Conservation (phyloP, 2,888 invertebrate species). For the Harpalus rufipes region DNA sequence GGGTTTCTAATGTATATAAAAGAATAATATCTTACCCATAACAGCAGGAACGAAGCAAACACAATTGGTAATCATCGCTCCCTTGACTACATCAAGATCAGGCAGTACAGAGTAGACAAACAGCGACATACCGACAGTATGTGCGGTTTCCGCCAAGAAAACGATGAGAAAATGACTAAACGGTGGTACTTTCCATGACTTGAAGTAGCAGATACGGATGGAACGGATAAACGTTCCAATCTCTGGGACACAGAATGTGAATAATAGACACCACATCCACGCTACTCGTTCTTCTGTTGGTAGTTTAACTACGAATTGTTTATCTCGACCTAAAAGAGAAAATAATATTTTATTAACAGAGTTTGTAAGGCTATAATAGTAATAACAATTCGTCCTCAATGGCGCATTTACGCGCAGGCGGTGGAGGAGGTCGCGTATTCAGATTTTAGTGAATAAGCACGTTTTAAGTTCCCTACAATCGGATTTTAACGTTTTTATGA, state of each 20-base stretch:
- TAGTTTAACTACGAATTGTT: conserved; percentile 88
- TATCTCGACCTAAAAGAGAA: conserved; percentile 86
- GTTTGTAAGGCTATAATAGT: too few relatives aligned
- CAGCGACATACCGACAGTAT: conserved; percentile 91
- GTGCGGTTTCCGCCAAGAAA: conserved; percentile 91
- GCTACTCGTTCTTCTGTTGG: conserved; percentile 92
- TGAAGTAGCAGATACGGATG: conserved; percentile 93
- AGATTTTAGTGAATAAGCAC: too few relatives aligned
- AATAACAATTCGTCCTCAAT: too few relatives aligned
- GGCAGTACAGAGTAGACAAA: conserved; percentile 94
- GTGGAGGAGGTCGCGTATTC: too few relatives aligned
- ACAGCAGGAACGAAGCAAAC: conserved; percentile 94
- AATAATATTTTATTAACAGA: neutral
- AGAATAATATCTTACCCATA: conserved; percentile 77
- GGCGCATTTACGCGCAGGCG: too few relatives aligned
- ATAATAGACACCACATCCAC: conserved; percentile 95
- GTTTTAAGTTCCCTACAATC: too few relatives aligned
- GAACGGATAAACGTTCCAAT: conserved; percentile 91
- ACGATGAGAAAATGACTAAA: conserved; percentile 84
- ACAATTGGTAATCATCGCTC: conserved; percentile 97
- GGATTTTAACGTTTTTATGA: too few relatives aligned
- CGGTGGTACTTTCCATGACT: conserved; percentile 88
- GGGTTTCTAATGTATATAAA: too few relatives aligned
- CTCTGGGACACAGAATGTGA: conserved; percentile 94
- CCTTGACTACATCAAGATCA: conserved; percentile 94